Conservation (phyloP, 2,888 invertebrate genomes). For the Pterostichus niger region DNA sequence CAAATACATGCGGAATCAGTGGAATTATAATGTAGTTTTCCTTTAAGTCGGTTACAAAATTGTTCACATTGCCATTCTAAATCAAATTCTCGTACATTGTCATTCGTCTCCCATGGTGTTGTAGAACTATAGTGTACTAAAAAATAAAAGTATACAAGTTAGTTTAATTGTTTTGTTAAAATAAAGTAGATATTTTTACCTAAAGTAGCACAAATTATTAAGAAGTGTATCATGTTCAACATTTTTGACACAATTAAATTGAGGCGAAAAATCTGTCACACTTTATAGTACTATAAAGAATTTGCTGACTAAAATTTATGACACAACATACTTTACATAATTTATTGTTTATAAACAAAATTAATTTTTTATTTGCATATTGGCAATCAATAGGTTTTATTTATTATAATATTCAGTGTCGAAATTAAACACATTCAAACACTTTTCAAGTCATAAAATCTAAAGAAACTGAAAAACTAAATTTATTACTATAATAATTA, state of each 20-base stretch:
- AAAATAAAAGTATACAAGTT: conserved; percentile 6
- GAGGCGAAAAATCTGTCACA: background rate
- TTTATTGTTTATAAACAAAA: conserved; percentile 52
- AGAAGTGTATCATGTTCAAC: conserved; percentile 17
- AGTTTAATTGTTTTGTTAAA: background rate
- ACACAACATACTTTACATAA: conserved; percentile 39
- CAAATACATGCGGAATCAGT: conserved; percentile 10
- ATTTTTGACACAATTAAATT: conserved; percentile 20
- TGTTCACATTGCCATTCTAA: conserved; percentile 43
- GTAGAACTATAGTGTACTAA: background rate
- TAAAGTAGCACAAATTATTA: conserved; percentile 27
- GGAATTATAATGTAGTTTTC: background rate
- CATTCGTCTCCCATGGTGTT: conserved; percentile 22
- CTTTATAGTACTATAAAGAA: conserved; percentile 41
- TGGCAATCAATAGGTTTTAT: conserved; percentile 27
- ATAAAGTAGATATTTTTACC: conserved; percentile 13
- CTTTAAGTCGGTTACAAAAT: conserved; percentile 7
- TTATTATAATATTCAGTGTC: conserved; percentile 43
- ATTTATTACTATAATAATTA: conserved; percentile 26
- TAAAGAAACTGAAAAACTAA: conserved; percentile 12
- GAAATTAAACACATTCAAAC: conserved; percentile 39
- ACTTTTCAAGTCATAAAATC: conserved; percentile 31
- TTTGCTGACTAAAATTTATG: conserved; percentile 46
- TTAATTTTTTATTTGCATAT: background rate
- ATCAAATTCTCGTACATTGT: conserved; percentile 26